Conservation (phyloP, 2,113 vertebrate species). For the Argyrosomus japonicus region DNA sequence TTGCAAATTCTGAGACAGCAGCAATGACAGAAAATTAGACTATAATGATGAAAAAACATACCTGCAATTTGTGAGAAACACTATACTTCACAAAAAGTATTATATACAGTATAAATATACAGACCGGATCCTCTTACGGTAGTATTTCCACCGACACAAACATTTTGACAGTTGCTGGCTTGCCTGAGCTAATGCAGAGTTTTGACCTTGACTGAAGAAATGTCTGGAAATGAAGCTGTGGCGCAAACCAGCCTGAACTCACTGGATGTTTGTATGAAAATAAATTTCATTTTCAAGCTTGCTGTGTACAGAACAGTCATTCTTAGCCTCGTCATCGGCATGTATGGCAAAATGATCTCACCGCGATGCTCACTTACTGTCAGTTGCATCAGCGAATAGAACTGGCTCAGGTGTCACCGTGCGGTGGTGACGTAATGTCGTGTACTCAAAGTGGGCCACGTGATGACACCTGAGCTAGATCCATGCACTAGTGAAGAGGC, state of each 20-base stretch:
- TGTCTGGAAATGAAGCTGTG: not conserved
- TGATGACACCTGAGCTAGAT: not conserved
- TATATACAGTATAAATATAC: too few relatives aligned
- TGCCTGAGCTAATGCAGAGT: not conserved
- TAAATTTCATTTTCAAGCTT: not conserved
- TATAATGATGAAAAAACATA: not conserved
- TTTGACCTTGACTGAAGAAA: not conserved
- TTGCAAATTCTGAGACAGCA: constrained; percentile 89
- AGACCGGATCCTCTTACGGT: too few relatives aligned
- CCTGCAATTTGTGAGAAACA: not conserved
- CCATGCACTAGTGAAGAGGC: not conserved
- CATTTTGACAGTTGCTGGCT: too few relatives aligned
- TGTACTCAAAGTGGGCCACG: not conserved
- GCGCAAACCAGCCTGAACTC: not conserved
- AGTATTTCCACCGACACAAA: too few relatives aligned
- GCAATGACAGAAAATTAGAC: not conserved
- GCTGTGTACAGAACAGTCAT: not conserved
- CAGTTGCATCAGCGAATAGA: not conserved
- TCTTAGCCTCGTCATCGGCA: not conserved
- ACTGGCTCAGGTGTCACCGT: not conserved
- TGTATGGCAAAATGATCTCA: not conserved
- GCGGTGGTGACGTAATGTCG: not conserved
- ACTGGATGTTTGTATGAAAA: not conserved
- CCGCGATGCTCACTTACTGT: not conserved
- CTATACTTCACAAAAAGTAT: too few relatives aligned